Evolutionary conservation across 1,140 invertebrate genomes (phyloP).

Genomic region (Lutraria rhynchaena): DNA sequence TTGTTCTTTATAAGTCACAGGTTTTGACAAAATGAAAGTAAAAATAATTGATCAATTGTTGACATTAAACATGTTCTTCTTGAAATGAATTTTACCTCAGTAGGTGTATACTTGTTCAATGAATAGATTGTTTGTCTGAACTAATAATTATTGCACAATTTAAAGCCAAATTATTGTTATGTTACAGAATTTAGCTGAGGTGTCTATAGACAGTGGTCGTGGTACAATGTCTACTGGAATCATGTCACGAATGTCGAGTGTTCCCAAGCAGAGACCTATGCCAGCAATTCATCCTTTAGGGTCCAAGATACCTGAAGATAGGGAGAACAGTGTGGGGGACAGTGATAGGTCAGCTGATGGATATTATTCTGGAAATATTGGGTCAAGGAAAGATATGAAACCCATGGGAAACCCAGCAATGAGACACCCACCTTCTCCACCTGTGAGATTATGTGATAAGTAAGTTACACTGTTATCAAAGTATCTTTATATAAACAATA

Average conservation of each 20-base stretch:
- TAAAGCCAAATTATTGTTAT: neutral
- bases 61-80: neutral
- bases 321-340: constrained; percentile 56
- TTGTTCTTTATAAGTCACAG: no score
- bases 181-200: constrained; percentile 71
- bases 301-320: constrained; percentile 66
- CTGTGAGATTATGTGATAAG: constrained; percentile 74
- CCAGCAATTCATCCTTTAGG: constrained; percentile 68
- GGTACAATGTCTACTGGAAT: constrained; percentile 78
- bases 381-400: constrained; percentile 12
- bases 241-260: constrained; percentile 57
- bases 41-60: no score
- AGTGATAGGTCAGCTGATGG: constrained; percentile 49
- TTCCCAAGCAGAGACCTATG: constrained; percentile 58
- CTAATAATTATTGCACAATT: no score
- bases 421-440: constrained; percentile 75
- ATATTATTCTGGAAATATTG: constrained; percentile 12
- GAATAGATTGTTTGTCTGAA: no score
- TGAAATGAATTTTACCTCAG: no score
- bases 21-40: no score
- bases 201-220: constrained; percentile 81
- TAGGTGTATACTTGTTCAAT: no score
- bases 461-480: no score
- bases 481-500: no score
- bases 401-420: constrained; percentile 33